Conservation (phyloP, 2,888 invertebrate species). For the Oscheius sp. region DNA sequence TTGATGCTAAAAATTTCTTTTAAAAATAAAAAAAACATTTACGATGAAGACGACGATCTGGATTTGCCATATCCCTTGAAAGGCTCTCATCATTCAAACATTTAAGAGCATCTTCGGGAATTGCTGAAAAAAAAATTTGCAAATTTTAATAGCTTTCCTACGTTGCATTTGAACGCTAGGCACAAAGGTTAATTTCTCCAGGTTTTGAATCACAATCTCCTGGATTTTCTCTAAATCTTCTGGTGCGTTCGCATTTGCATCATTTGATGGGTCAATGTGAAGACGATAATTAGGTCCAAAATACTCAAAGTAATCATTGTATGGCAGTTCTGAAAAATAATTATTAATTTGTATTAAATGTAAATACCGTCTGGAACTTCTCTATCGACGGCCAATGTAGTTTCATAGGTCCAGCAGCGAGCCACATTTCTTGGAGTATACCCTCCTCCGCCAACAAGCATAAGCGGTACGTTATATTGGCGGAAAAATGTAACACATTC, state of each 20-base stretch:
- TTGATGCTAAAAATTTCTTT: slow-evolving; percentile 38
- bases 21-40: slow-evolving; percentile 3
- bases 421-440: slow-evolving; percentile 67
- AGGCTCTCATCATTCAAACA: slow-evolving; percentile 47
- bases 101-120: slow-evolving; percentile 55
- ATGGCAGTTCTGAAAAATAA: slow-evolving; percentile 57
- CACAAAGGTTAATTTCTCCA: slow-evolving; percentile 56
- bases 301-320: slow-evolving; percentile 66
- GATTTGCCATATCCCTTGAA: slow-evolving; percentile 57
- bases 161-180: slow-evolving; percentile 69
- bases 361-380: slow-evolving; percentile 57
- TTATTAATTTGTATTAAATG: background rate
- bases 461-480: slow-evolving; percentile 92
- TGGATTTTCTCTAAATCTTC: slow-evolving; percentile 58
- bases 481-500: slow-evolving; percentile 94
- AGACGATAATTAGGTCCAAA: slow-evolving; percentile 66
- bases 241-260: slow-evolving; percentile 55
- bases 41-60: slow-evolving; percentile 60
- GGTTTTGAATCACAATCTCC: slow-evolving; percentile 55
- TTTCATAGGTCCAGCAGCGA: slow-evolving; percentile 96
- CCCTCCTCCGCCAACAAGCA: slow-evolving; percentile 86
- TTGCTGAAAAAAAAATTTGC: slow-evolving; percentile 48
- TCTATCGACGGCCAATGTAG: slow-evolving; percentile 76
- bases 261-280: slow-evolving; percentile 63
- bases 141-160: slow-evolving; percentile 21